A percentile compares a stretch with the other conserved stretches of the same genome.
phyloP scores from a whole-genome alignment of 2,113 vertebrate species.

The Sander vitreus region DNA sequence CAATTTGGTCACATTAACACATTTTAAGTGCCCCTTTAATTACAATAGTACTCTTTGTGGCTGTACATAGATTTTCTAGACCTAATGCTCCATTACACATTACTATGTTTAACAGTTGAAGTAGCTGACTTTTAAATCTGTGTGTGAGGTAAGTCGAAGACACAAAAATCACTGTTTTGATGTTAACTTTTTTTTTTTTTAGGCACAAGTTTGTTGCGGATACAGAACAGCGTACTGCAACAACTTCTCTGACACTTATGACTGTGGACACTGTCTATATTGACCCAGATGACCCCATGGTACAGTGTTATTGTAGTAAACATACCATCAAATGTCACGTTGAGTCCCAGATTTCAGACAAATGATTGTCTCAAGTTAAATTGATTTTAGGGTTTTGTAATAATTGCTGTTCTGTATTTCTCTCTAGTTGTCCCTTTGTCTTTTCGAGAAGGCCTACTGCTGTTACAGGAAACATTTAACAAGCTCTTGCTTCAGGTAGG shows the following conservation, averaged over 20 bases:
- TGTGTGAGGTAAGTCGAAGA: not conserved
- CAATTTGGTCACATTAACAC: not conserved
- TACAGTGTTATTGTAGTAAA: slow-evolving; percentile 7
- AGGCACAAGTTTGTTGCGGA: slow-evolving; percentile 63
- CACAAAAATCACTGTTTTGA: not conserved
- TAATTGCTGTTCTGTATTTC: slow-evolving; percentile 4
- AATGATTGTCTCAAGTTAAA: not conserved
- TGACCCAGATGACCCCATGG: slow-evolving; percentile 47
- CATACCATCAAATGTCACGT: not conserved
- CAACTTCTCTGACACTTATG: not conserved
- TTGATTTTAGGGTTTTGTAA: not conserved
- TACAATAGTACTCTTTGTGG: not conserved
- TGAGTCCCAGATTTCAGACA: not conserved
- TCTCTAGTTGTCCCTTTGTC: slow-evolving; percentile 45
- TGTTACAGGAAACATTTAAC: slow-evolving; percentile 63
- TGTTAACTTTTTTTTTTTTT: slow-evolving; percentile 15
- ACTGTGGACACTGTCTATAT: slow-evolving; percentile 13
- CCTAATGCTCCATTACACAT: not conserved
- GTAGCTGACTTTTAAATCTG: not conserved
- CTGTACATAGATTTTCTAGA: not conserved
- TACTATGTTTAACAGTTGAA: not conserved
- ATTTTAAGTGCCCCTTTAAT: not conserved
- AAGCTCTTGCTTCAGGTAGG: slow-evolving; percentile 71
- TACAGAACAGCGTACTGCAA: slow-evolving; percentile 7
- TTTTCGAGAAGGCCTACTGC: slow-evolving; percentile 66